Evolutionary conservation across 2,888 invertebrate genomes (phyloP), one percentile per base, ranked within the genome.

Genomic region (Clepsis dumicolana): DNA sequence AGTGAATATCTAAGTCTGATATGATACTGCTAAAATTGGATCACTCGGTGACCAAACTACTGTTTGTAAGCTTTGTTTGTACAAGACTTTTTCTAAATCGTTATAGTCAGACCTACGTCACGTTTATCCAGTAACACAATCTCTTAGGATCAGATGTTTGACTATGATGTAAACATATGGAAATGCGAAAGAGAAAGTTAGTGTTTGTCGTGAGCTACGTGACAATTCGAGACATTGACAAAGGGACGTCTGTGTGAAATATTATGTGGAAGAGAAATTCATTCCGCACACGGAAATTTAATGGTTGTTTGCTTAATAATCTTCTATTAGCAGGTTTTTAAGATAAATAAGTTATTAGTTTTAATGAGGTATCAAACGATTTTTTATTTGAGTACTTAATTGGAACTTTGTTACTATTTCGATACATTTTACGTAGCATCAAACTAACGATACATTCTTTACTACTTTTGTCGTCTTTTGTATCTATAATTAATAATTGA

Each of bases 241-340:
- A 70, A 65, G 70, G 68, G 70, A 66, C 70, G 57, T 35, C 32
- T 56, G 64, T 61, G 60, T 70, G 70, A 68, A 71, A 68, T 68
- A 68, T 68, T 48, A 60, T 73, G 74, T 72, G 72, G 72, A 71
- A 77, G 86, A 82, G 86, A 87, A 86, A 86, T 84, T 73, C 41
- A 50, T 41, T 16, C 8, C 10, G 48, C 16, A 63, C 57, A 63
- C 48, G 50, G 10, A 59, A 29, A 63, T 63, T 48, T 56, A 41
- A 24, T 54, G 21, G 29, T 35, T 52, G n/a, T 68, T 68, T 59
- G 25, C 21, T 59, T 41, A 24, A 41, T 67, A 35, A 24, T 41
- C 50, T 12, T 29, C 41, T 25, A 63, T 52, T 48, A 35, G 32
- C 25, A 18, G 12, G 25, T 7, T 12, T 66, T 35, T 61, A 61